Base-by-base conservation (phyloP, 2,888 invertebrate genomes). In the Lamellibrachia satsuma region DNA sequence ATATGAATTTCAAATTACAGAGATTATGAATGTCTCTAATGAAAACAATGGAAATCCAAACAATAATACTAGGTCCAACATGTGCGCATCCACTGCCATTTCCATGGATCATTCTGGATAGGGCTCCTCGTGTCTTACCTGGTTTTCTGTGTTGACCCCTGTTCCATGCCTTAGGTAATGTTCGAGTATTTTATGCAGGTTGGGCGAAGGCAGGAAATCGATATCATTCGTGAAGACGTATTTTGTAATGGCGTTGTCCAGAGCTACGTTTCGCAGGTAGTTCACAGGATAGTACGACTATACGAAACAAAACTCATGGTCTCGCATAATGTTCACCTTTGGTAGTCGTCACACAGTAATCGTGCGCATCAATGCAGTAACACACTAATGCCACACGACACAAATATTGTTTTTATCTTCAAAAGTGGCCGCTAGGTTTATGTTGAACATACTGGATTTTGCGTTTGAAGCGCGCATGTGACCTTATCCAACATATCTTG, bases 231-330 rank as follows among this genome's bases (percentile, higher is more conserved):
- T 52, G 91, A 91, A 91, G 52, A 91, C 57, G n/a, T 91, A 91
- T 57, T 91, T 57, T 51, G 91, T 91, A 11, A 39, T 3, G 22
- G 55, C 27, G 22, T 55, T 57, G 11, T 52, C 51, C 55, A 91
- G 7, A 7, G 91, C 91, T 11, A 91, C 57, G 57, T 91, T 91
- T 39, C 91, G 52, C 7, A 91, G 57, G 55, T 39, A 55, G 52
- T 91, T 91, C 91, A 91, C 91, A 0, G 91, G 91, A n/a, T 91
- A 91, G 57, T 91, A 91, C 11, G 15, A 15, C 91, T 91, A 52
- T 52, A 39, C 75, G 75, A 15, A 75, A 75, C 75, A 75, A 75
- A 15, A 75, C 22, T 11, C n/a, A 4, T 6, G 22, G 15, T 75
- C 15, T 22, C 15, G 15, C 15, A 15, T 75, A 15, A 75, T 6